Evolutionary conservation across 2,797 vertebrate species (phyloP), one percentile per base, ranked within the genome.

Genomic region (Hypotaenidia philippensis): DNA sequence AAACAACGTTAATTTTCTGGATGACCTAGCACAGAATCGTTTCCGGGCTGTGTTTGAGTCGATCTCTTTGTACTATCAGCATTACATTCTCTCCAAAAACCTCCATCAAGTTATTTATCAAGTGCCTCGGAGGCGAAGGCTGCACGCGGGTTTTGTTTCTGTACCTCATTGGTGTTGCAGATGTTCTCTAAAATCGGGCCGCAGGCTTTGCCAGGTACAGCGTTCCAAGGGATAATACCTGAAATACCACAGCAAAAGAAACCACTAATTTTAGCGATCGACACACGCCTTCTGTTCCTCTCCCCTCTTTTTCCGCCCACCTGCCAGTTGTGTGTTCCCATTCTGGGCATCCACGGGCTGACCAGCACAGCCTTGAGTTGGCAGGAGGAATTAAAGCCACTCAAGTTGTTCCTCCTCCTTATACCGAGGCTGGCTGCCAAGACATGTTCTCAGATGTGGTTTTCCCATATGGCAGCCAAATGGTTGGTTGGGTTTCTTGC

Each of bases 221-320:
- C 99, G 12, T 98, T 99, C 99, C 99, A 99, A 9, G 99, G 99
- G 96, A 99, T 99, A 79, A 99, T 99, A 95, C 99, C 99, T 99
- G 97, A 40, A 96, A 92, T 14, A 90, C 40, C 89, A 96, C 69
- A 95, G 86, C 75, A 88, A 75, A 94, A 93, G 80, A 77, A 89
- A 76, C 27, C 47, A 56, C 68, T 55, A 6, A 77, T 93, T 75
- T 90, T 66, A 93, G 77, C 61, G 11, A 49, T 49, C 56, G 23
- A 50, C 41, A 47, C 61, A 56, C 4, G 8, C 52, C 71, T 91
- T 82, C 59, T 69, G 25, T 70, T 82, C 75, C 65, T 45, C 87
- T 47, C 72, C 84, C 57, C 45, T 79, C 66, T 83, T 66, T 19
- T 79, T 68, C 84, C 87, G 25, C 94, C 96, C 94, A 93, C 96